Evolutionary conservation across 1,140 invertebrate species (phyloP).

Genomic region (Drosophila nannoptera): DNA sequence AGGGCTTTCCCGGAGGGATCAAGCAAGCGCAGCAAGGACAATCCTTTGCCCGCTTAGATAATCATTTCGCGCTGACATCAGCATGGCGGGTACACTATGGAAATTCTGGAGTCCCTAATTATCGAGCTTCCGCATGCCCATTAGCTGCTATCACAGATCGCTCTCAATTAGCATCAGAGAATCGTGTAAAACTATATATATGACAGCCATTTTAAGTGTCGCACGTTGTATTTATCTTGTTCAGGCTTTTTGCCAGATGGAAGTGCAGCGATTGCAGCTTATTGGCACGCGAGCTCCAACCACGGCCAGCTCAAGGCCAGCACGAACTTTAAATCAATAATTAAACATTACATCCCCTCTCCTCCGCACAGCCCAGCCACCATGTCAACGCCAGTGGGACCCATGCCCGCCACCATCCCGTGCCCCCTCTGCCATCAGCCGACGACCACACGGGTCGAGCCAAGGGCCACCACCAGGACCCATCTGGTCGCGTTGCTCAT

Average conservation of each 20-base stretch:
- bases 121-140: too few relatives aligned
- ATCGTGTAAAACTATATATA: background rate
- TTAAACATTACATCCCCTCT: background rate
- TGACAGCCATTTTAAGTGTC: too few relatives aligned
- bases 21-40: too few relatives aligned
- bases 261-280: conserved; percentile 15
- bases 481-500: conserved; percentile 82
- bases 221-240: conserved; percentile 1
- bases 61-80: too few relatives aligned
- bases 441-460: conserved; percentile 80
- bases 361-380: background rate
- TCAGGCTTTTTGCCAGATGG: conserved; percentile 4
- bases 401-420: conserved; percentile 74
- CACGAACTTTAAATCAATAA: conserved; percentile 4
- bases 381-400: conserved; percentile 77
- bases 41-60: too few relatives aligned
- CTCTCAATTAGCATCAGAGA: background rate
- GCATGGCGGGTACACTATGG: too few relatives aligned
- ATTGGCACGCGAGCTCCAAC: background rate
- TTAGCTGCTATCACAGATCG: background rate
- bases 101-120: too few relatives aligned
- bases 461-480: conserved; percentile 81
- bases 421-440: conserved; percentile 81
- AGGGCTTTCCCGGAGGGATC: too few relatives aligned
- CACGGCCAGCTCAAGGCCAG: background rate